These are phyloP conservation scores for Celastrina argiolus DNA, from an alignment of 2,888 invertebrate species.

Conservation along the genomic window DNA sequence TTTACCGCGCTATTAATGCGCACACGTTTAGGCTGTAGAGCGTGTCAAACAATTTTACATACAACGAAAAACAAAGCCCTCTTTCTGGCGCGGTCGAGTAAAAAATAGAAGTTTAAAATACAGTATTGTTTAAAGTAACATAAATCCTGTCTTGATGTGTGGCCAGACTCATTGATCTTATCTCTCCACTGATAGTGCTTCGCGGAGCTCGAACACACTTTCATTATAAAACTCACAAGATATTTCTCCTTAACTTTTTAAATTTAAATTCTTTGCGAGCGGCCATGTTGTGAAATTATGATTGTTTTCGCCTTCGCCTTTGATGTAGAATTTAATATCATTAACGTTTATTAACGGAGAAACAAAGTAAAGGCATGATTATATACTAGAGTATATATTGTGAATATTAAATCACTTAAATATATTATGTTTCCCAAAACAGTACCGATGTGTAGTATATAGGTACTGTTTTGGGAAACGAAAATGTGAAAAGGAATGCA, in stretches of 20 bases:
- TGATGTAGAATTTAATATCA: conserved; percentile 12
- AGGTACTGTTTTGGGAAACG: too few relatives aligned
- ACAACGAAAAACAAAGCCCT: too few relatives aligned
- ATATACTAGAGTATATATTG: background rate
- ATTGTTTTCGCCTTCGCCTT: conserved; percentile 14
- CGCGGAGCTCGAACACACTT: background rate
- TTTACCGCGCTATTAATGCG: too few relatives aligned
- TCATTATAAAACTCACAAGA: conserved; percentile 8
- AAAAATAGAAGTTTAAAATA: background rate
- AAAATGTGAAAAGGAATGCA: too few relatives aligned
- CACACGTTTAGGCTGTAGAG: too few relatives aligned
- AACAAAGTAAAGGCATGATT: background rate
- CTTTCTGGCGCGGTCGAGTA: too few relatives aligned
- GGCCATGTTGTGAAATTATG: conserved; percentile 2
- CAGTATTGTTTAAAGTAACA: background rate
- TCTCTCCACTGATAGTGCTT: background rate
- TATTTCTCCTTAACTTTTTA: conserved; percentile 13
- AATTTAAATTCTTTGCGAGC: conserved; percentile 7
- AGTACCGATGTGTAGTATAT: too few relatives aligned
- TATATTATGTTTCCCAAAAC: too few relatives aligned
- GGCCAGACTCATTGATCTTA: background rate
- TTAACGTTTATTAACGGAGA: conserved; percentile 8
- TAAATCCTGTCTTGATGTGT: background rate
- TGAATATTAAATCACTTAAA: too few relatives aligned
- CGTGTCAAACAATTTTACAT: too few relatives aligned